A percentile compares a stretch with the other conserved stretches of the same genome.
These are phyloP conservation scores for Cryptocheilus praepositus DNA, from an alignment of 2,888 invertebrate species.

Conservation along the genomic window DNA sequence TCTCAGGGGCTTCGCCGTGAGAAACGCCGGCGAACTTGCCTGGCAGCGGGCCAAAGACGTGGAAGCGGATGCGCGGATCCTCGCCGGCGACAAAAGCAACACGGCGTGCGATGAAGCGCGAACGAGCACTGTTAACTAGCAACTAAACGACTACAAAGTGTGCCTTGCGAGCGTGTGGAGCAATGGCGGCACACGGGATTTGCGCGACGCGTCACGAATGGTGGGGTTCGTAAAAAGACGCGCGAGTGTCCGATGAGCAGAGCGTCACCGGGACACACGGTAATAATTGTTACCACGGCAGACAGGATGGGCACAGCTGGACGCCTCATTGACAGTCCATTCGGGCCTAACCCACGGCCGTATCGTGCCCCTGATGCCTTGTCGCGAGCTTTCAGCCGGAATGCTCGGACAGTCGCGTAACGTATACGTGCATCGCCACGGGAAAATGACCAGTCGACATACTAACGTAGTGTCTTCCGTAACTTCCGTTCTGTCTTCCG, in stretches of 20 bases:
- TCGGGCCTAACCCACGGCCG: constrained; percentile 45
- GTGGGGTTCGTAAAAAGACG: constrained; percentile 53
- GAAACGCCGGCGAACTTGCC: too few relatives aligned
- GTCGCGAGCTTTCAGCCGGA: too few relatives aligned
- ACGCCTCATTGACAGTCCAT: constrained; percentile 56
- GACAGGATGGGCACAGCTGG: constrained; percentile 68
- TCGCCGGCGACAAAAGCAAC: too few relatives aligned
- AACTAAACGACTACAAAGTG: constrained; percentile 49
- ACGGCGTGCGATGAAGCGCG: constrained; percentile 1
- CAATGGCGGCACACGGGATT: constrained; percentile 10
- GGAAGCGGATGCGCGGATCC: too few relatives aligned
- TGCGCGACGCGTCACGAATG: constrained; percentile 25
- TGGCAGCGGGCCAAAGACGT: too few relatives aligned
- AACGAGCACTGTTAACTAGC: constrained; percentile 46
- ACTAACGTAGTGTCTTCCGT: too few relatives aligned
- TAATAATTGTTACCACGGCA: constrained; percentile 54
- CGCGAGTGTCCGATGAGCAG: not conserved
- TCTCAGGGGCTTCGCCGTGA: too few relatives aligned
- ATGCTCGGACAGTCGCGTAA: too few relatives aligned
- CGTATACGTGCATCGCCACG: too few relatives aligned
- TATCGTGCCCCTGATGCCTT: constrained; percentile 6
- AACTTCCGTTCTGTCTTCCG: too few relatives aligned
- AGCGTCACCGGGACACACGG: constrained; percentile 29
- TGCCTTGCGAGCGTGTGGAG: constrained; percentile 15
- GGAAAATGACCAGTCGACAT: too few relatives aligned